Percentiles rank a stretch among this genome's conserved stretches.
Conservation (phyloP, 2,888 invertebrate species). For the Lamellibrachia columna region DNA sequence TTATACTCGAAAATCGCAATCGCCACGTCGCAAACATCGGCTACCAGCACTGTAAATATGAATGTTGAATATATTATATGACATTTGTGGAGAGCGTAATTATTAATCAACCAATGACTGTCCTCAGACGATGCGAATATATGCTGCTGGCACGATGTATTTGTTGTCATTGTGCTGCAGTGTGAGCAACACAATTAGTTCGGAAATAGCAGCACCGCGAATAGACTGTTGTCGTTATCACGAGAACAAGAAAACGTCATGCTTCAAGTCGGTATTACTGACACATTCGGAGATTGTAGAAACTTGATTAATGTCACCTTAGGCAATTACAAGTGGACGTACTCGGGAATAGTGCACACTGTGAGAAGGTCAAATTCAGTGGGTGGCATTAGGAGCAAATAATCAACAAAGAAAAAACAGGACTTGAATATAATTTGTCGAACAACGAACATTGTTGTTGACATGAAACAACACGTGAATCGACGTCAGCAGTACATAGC, state of each 20-base stretch:
- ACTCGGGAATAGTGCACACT: neutral
- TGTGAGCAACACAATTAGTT: neutral
- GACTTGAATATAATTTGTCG: neutral
- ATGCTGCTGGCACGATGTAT: neutral
- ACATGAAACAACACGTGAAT: neutral
- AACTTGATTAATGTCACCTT: no score
- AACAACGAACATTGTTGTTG: neutral
- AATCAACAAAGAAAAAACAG: neutral
- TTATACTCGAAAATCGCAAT: neutral
- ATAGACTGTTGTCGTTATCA: neutral
- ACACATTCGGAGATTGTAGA: no score
- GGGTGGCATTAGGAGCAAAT: neutral
- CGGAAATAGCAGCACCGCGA: neutral
- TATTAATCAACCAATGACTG: neutral
- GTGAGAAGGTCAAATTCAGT: neutral
- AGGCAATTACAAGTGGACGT: neutral
- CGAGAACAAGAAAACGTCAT: neutral
- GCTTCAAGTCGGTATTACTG: no score
- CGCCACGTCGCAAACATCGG: neutral
- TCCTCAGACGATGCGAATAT: neutral
- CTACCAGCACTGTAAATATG: neutral
- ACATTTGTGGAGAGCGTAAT: neutral
- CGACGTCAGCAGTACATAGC: neutral
- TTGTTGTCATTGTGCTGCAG: neutral
- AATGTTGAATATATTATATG: neutral